These are phyloP conservation scores for Uropsilus gracilis DNA, from an alignment of 2,113 vertebrate genomes.

Conservation along the genomic window DNA sequence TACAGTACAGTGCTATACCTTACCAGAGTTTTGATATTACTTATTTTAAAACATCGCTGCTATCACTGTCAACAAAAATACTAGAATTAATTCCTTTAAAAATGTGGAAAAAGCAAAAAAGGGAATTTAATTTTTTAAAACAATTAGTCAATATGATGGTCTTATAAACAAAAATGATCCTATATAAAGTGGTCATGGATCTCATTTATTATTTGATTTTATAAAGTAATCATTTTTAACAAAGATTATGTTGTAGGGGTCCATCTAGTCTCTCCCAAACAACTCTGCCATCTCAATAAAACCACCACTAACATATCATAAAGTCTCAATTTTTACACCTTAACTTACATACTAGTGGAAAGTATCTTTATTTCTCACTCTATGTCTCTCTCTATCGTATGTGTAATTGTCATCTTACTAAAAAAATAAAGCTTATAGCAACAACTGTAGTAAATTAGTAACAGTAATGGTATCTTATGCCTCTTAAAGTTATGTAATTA, in stretches of 20 bases:
- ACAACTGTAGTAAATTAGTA: not conserved
- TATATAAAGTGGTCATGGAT: not conserved
- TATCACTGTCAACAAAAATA: not conserved
- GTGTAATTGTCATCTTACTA: not conserved
- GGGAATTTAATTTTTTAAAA: not conserved
- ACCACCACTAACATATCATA: not conserved
- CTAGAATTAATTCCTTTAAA: not conserved
- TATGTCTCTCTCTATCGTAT: not conserved
- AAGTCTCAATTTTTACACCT: not conserved
- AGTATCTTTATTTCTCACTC: not conserved
- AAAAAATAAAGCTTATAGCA: not conserved
- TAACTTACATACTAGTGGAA: not conserved
- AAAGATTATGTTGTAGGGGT: not conserved
- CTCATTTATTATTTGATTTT: not conserved
- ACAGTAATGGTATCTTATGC: not conserved
- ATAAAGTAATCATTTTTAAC: not conserved
- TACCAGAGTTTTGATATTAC: not conserved
- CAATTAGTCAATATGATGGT: not conserved
- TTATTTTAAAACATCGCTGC: not conserved
- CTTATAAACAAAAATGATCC: not conserved
- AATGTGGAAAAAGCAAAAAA: not conserved
- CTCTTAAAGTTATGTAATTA: slow-evolving; percentile 26
- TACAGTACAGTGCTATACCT: not conserved
- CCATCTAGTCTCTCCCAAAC: no score
- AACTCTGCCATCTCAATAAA: not conserved